phyloP scores from a whole-genome alignment of 2,797 vertebrate species.

The Picus viridis region DNA sequence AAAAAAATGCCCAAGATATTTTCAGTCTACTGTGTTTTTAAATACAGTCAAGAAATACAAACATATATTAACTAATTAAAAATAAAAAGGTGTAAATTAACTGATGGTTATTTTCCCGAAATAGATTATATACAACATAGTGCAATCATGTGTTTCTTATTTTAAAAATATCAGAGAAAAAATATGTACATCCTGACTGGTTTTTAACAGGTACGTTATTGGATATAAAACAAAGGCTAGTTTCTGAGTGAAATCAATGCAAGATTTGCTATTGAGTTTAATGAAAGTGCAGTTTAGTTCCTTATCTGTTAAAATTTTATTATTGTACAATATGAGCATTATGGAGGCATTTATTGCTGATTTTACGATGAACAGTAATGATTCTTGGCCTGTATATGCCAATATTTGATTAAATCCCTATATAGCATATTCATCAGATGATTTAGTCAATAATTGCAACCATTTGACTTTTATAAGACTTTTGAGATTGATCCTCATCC shows the following conservation, averaged over 20 bases:
- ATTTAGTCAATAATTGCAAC: not conserved
- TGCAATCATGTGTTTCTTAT: not conserved
- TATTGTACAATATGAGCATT: not conserved
- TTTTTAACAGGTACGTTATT: not conserved
- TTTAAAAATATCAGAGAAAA: not conserved
- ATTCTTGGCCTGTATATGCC: not conserved
- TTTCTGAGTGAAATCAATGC: not conserved
- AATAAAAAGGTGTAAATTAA: not conserved
- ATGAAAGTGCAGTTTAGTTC: not conserved
- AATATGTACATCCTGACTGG: fast-evolving
- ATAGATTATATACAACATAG: not conserved
- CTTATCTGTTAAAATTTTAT: not conserved
- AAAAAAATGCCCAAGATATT: not conserved
- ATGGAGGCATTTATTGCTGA: not conserved
- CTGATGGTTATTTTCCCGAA: not conserved
- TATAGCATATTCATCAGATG: not conserved
- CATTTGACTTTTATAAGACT: not conserved
- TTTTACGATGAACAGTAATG: not conserved
- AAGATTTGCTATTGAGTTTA: not conserved
- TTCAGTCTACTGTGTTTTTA: not conserved
- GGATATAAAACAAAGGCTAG: not conserved
- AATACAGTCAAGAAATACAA: not conserved
- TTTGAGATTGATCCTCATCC: not conserved
- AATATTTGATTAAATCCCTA: not conserved
- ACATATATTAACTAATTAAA: not conserved